Evolutionary conservation across 2,888 invertebrate genomes (phyloP), one percentile per base, ranked within the genome.

Genomic region (Magallana nippona): DNA sequence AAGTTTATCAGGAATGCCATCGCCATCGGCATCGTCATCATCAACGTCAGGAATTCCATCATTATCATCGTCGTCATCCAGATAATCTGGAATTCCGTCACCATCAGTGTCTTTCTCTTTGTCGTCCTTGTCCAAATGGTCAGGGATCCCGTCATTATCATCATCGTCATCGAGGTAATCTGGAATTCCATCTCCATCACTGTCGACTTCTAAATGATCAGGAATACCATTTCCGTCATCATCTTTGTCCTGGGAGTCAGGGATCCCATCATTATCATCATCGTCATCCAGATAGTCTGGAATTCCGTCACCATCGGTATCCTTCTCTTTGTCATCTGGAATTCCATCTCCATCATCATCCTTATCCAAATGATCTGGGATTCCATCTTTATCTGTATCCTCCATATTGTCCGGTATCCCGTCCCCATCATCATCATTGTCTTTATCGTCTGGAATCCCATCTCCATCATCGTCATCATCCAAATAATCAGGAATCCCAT

Each of bases 111-210:
- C 89, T 22, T 85, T 83, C 81, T 90, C 85, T 11, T 79, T 56
- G 80, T 88, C 88, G 19, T 87, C 60, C 71, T 81, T 84, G 57
- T 92, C 91, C 3, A 86, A 71, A 79, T 90, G 44, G 84, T 92
- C 92, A 3, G 91, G 91, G 78, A 93, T 92, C 13, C 93, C 93
- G 87, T 94, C 94, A 15, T 92, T 92, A 86, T 93, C 92, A 87
- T 91, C 89, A 87, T 92, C 92, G 81, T 91, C 89, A 83, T 92
- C 92, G 10, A 89, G 81, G 60, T 92, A 85, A 82, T 92, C 91
- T 10, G 91, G 91, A 82, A 93, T 91, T 19, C 89, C 89, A 82
- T 92, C 91, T 80, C 86, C 87, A 79, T 91, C 91, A 22, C 84
- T 83, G 58, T 90, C 84, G 81, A 62, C 71, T 79, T 84, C 92